A percentile compares a stretch with the other conserved stretches of the same genome.
Evolutionary conservation across 2,797 vertebrate species (phyloP).

Genomic region (Rhinichthys osculus): DNA sequence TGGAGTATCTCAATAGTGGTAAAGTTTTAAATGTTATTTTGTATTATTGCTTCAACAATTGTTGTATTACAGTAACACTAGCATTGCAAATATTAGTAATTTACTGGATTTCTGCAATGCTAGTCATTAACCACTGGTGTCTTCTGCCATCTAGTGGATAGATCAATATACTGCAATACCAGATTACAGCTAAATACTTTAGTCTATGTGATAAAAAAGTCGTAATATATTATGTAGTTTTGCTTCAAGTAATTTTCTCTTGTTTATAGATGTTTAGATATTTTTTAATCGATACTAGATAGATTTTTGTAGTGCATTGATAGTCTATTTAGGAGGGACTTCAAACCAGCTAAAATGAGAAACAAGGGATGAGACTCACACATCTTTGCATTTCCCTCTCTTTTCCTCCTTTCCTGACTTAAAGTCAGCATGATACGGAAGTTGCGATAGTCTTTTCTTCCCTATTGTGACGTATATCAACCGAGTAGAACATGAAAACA

Average conservation of each 20-base stretch:
- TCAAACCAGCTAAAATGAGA: background rate
- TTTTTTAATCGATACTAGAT: background rate
- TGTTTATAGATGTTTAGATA: background rate
- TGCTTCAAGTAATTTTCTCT: background rate
- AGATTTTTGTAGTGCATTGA: background rate
- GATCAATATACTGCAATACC: background rate
- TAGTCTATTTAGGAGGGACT: background rate
- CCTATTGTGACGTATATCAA: background rate
- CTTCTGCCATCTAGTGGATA: slow-evolving; percentile 57
- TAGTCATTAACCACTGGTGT: slow-evolving; percentile 11
- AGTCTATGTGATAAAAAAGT: background rate
- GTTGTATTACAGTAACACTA: background rate
- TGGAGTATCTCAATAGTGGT: no score
- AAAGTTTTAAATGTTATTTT: background rate
- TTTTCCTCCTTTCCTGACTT: background rate
- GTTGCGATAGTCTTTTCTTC: background rate
- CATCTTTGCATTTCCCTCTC: background rate
- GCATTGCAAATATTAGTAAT: background rate
- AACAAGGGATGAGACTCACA: background rate
- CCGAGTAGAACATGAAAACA: background rate
- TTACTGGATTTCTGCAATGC: background rate
- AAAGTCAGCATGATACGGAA: background rate
- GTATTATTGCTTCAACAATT: background rate
- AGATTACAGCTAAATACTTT: background rate
- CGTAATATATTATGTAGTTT: background rate